phyloP scores from a whole-genome alignment of 2,888 invertebrate species.

The Spicauda simplicius region DNA sequence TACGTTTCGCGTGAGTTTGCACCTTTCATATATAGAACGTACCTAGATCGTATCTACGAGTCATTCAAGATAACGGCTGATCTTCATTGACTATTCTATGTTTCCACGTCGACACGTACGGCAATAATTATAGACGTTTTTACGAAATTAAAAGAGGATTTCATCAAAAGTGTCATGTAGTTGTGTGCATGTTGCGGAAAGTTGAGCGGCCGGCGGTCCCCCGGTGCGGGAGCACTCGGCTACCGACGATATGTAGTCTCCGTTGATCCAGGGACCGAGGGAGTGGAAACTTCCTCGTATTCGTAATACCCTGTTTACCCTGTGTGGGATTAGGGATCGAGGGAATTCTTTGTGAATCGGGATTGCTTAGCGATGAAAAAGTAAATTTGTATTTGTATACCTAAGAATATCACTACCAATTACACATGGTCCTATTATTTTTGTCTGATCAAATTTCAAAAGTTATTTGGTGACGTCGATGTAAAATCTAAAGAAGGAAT shows the following conservation, averaged over 20 bases:
- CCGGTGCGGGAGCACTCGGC: slow-evolving; percentile 32
- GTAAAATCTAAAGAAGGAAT: too few species aligned
- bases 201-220: slow-evolving; percentile 14
- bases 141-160: not conserved
- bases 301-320: slow-evolving; percentile 59
- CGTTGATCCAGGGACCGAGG: slow-evolving; percentile 48
- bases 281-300: slow-evolving; percentile 59
- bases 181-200: not conserved
- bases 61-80: slow-evolving; percentile 26
- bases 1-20: slow-evolving; percentile 40
- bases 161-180: not conserved
- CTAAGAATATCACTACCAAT: slow-evolving; percentile 48
- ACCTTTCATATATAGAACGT: slow-evolving; percentile 21
- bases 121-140: not conserved
- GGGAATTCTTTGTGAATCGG: slow-evolving; percentile 58
- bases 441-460: too few species aligned
- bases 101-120: not conserved
- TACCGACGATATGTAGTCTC: slow-evolving; percentile 39
- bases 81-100: not conserved
- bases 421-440: too few species aligned
- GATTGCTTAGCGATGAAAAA: slow-evolving; percentile 63
- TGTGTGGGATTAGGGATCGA: slow-evolving; percentile 58
- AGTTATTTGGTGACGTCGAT: too few species aligned
- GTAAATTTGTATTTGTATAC: slow-evolving; percentile 60
- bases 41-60: slow-evolving; percentile 19